Base-by-base conservation (phyloP, 2,113 vertebrate species). In the Pseudolaguvia tuberculata region DNA sequence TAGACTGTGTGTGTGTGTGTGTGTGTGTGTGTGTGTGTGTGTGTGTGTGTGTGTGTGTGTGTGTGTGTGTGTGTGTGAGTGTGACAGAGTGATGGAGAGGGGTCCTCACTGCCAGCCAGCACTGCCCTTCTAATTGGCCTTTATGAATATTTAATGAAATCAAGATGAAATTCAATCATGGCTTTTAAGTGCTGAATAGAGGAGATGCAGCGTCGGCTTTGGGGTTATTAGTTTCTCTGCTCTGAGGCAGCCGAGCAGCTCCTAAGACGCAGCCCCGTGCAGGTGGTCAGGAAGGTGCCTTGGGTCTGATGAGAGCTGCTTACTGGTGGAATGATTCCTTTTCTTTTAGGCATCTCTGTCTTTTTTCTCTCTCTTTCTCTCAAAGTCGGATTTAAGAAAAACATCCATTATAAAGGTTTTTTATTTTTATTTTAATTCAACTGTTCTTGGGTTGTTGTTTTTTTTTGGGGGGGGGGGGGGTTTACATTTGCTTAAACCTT, bases 71-170 rank as follows among this genome's bases (percentile, higher is more conserved):
- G 17, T 65, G 51, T 27, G 47, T 78, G 87, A 81, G 83, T 88
- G 81, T 92, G 91, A 93, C 89, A 93, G 87, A 78, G 91, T 93
- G 92, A 93, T 92, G 90, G 91, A 91, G 92, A 84, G 86, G 79
- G 90, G 82, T 88, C 91, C 89, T 93, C 82, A 72, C 85, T 87
- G 90, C 88, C 88, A 91, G 89, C 89, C 90, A 72, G 90, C 90
- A 91, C 91, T 93, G 91, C 91, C 92, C 90, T 92, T 93, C 92
- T 96, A 96, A 97, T 96, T 96, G 94, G 91, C 91, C 90, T 92
- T 93, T 92, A 94, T 98, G 92, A 97, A 98, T 96, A 94, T 93
- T 94, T 94, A 93, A 95, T 95, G 90, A 93, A 92, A 94, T 92
- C 91, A 91, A 91, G 92, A 93, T 91, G 88, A 89, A 94, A 95